A percentile compares a stretch with the other conserved stretches of the same genome.
Conservation (phyloP, 1,140 invertebrate genomes). For the Pogonus chalceus region DNA sequence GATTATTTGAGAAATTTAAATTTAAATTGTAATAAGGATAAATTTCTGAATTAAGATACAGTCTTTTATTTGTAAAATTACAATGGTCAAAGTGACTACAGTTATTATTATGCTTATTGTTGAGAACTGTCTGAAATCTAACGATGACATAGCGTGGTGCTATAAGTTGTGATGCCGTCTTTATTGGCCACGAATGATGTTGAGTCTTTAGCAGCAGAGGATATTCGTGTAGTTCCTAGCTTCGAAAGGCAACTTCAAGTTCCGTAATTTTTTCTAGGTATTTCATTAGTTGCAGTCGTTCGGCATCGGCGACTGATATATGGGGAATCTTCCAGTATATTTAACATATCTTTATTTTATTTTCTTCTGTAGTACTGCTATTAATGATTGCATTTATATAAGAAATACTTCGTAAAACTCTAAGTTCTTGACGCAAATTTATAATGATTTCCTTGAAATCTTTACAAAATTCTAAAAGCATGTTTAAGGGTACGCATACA, state of each 20-base stretch:
- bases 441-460: conserved; percentile 16
- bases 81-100: conserved; percentile 17
- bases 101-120: conserved; percentile 10
- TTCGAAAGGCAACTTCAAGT: background rate
- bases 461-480: conserved; percentile 15
- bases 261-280: conserved; percentile 15
- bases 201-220: conserved; percentile 8
- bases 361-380: conserved; percentile 4
- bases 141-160: conserved; percentile 16
- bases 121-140: conserved; percentile 14
- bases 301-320: conserved; percentile 19
- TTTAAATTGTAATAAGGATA: conserved; percentile 29
- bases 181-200: conserved; percentile 14
- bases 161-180: conserved; percentile 9
- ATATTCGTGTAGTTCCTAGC: conserved; percentile 16
- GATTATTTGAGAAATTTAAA: conserved; percentile 22
- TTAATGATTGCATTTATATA: conserved; percentile 13
- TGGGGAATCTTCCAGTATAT: conserved; percentile 19
- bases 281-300: conserved; percentile 19
- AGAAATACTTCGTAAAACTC: conserved; percentile 15
- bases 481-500: conserved; percentile 13
- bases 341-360: conserved; percentile 13
- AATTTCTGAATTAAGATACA: conserved; percentile 29
- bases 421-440: conserved; percentile 17
- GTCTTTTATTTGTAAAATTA: conserved; percentile 17